Evolutionary conservation across 1,140 invertebrate genomes (phyloP).

Genomic region (Ptiloglossa arizonensis): DNA sequence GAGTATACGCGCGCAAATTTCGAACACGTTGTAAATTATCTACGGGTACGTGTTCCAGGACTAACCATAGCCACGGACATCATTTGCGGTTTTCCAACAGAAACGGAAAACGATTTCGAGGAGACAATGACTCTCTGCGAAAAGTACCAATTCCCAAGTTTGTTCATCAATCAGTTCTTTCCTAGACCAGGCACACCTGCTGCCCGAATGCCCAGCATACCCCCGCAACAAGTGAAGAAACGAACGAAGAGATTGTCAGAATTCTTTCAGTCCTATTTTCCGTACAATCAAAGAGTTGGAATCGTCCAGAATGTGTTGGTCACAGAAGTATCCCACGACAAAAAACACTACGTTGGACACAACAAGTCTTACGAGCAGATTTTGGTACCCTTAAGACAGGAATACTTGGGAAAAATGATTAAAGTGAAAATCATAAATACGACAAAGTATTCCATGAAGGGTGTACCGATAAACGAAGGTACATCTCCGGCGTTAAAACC

Average conservation of each 20-base stretch:
- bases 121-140: slow-evolving; percentile 92
- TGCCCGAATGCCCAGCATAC: slow-evolving; percentile 91
- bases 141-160: slow-evolving; percentile 94
- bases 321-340: slow-evolving; percentile 96
- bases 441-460: slow-evolving; percentile 94
- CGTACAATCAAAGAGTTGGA: slow-evolving; percentile 91
- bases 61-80: slow-evolving; percentile 98
- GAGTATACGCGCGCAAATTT: slow-evolving; percentile 96
- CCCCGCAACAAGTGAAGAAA: slow-evolving; percentile 93
- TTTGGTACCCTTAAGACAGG: slow-evolving; percentile 89
- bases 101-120: slow-evolving; percentile 95
- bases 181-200: slow-evolving; percentile 97
- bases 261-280: slow-evolving; percentile 95
- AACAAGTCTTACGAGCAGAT: slow-evolving; percentile 99
- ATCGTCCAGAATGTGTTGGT: slow-evolving; percentile 92
- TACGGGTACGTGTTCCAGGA: slow-evolving; percentile 89
- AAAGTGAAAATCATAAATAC: slow-evolving; percentile 89
- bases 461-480: slow-evolving; percentile 83
- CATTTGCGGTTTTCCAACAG: slow-evolving; percentile 99
- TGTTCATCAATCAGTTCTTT: slow-evolving; percentile 99
- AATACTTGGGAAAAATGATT: slow-evolving; percentile 92
- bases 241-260: slow-evolving; percentile 94
- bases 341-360: slow-evolving; percentile 95
- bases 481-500: slow-evolving; percentile 51
- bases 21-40: slow-evolving; percentile 92